These are phyloP conservation scores for Diabrotica virgifera DNA, from an alignment of 1,140 invertebrate species.

Conservation along the genomic window DNA sequence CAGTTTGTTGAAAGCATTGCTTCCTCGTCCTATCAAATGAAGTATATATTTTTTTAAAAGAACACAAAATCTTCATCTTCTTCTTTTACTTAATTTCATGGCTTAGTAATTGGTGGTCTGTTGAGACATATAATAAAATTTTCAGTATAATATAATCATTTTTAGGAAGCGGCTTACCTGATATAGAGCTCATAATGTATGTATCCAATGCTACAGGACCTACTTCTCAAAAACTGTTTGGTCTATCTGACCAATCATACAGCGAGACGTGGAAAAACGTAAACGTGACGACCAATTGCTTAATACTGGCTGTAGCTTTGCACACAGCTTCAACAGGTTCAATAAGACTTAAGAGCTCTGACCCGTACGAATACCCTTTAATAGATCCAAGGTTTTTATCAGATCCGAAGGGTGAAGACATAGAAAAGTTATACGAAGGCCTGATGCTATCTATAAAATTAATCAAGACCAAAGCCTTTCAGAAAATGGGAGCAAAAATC, in stretches of 20 bases:
- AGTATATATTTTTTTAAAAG: no score
- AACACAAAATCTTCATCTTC: no score
- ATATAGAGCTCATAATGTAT: constrained; percentile 31
- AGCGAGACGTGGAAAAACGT: constrained; percentile 27
- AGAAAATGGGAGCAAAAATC: constrained; percentile 43
- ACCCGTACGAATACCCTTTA: constrained; percentile 72
- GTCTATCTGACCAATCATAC: constrained; percentile 27
- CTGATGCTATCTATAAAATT: constrained; percentile 51
- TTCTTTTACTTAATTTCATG: no score
- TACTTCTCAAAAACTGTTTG: constrained; percentile 24
- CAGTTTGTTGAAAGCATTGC: no score
- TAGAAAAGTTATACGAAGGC: constrained; percentile 53
- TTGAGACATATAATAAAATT: no score
- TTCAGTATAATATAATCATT: constrained; percentile 6
- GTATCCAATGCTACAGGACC: constrained; percentile 20
- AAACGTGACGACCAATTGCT: constrained; percentile 15
- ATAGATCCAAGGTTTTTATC: constrained; percentile 71
- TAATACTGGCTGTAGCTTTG: constrained; percentile 44
- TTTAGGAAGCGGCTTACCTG: constrained; percentile 25
- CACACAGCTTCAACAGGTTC: constrained; percentile 71
- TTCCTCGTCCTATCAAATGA: no score
- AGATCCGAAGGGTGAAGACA: constrained; percentile 52
- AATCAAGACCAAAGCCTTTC: constrained; percentile 51
- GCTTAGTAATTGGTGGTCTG: no score
- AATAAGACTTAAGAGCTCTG: constrained; percentile 62